Conservation (phyloP, 2,797 vertebrate species). For the Girardinus metallicus region DNA sequence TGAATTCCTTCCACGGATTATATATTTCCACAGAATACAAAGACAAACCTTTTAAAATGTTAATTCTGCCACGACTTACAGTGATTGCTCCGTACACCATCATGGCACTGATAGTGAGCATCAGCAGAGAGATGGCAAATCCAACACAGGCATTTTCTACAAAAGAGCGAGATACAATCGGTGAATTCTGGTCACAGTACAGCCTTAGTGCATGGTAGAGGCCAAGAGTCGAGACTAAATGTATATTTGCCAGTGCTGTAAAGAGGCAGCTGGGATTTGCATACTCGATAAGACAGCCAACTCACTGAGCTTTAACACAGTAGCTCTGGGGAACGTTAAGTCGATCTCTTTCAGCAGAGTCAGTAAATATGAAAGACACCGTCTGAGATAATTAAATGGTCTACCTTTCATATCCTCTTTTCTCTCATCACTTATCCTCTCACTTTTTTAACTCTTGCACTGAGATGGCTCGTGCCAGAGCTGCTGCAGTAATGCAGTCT, state of each 20-base stretch:
- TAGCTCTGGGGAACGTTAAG: conserved; percentile 60
- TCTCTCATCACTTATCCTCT: conserved; percentile 37
- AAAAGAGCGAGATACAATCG: conserved; percentile 8
- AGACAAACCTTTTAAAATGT: not conserved
- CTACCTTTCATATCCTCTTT: conserved; percentile 54
- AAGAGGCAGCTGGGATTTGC: conserved; percentile 38
- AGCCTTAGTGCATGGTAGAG: not conserved
- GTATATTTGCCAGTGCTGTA: conserved; percentile 18
- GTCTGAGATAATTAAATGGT: conserved; percentile 65
- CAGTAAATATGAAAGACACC: conserved; percentile 38
- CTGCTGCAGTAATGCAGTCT: conserved; percentile 8
- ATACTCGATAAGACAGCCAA: conserved; percentile 25
- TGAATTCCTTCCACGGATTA: conserved; percentile 12
- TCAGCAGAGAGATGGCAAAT: conserved; percentile 95
- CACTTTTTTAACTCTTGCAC: conserved; percentile 45
- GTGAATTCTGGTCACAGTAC: not conserved
- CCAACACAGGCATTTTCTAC: conserved; percentile 96
- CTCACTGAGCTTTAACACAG: conserved; percentile 31
- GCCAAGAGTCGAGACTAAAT: not conserved
- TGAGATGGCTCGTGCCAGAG: conserved; percentile 6
- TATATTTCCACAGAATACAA: conserved; percentile 30
- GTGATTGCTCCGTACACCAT: conserved; percentile 98
- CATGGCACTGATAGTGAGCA: conserved; percentile 99
- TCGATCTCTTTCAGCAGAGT: conserved; percentile 27
- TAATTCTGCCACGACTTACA: conserved; percentile 82